Percentiles rank a stretch among this genome's conserved stretches.
These are phyloP conservation scores for Gambusia holbrooki DNA, from an alignment of 2,113 vertebrate species.

Conservation along the genomic window DNA sequence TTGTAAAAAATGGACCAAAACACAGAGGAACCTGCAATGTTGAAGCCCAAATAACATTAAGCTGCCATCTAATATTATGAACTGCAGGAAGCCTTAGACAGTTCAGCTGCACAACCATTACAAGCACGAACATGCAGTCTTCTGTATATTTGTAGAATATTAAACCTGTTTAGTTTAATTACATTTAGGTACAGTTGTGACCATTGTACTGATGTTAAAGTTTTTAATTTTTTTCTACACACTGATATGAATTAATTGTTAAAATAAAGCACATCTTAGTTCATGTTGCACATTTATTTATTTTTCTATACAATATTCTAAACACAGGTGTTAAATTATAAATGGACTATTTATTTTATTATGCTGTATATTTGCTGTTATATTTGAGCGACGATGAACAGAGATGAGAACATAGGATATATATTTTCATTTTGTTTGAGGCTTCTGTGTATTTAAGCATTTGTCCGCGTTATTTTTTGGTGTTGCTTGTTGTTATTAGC, in stretches of 20 bases:
- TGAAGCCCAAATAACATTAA: constrained; percentile 13
- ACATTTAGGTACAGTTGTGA: background rate
- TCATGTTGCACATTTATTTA: constrained; percentile 47
- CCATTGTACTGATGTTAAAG: background rate
- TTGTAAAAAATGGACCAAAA: constrained; percentile 20
- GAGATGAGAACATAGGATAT: constrained; percentile 43
- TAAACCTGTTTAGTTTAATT: constrained; percentile 1
- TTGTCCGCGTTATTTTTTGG: constrained; percentile 52
- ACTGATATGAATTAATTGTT: constrained; percentile 15
- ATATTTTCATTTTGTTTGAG: constrained; percentile 55
- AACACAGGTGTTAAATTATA: constrained; percentile 47
- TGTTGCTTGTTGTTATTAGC: constrained; percentile 31
- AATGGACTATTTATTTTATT: constrained; percentile 67
- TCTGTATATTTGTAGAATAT: constrained; percentile 5
- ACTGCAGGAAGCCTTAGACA: constrained; percentile 15
- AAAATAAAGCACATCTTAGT: constrained; percentile 38
- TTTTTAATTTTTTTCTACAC: constrained; percentile 18
- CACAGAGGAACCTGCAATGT: background rate
- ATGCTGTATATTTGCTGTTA: constrained; percentile 51
- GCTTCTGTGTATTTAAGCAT: constrained; percentile 45
- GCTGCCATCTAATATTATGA: background rate
- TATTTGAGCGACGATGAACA: constrained; percentile 33
- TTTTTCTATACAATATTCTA: constrained; percentile 61
- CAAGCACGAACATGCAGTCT: constrained; percentile 14
- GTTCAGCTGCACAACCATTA: constrained; percentile 21